Evolutionary conservation across 53 echinoderm and acorn worm genomes (phyloP).

Genomic region (Arbacia lixula): DNA sequence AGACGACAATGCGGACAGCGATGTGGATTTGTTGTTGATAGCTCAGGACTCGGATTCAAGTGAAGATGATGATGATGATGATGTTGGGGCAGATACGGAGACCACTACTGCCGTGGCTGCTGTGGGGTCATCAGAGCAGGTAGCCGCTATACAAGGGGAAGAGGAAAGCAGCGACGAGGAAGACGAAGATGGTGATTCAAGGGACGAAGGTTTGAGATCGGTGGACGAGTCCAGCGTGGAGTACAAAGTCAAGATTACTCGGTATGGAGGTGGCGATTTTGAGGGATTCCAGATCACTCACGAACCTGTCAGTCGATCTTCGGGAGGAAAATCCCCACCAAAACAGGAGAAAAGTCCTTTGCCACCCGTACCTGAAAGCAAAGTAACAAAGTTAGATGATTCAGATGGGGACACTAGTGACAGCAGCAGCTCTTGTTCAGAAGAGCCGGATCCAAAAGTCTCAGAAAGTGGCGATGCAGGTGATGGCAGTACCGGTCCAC

Average conservation of each 20-base stretch:
- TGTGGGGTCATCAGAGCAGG: too few species aligned
- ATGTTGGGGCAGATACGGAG: neutral
- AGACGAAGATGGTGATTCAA: neutral
- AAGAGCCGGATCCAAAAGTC: neutral
- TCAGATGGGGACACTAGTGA: neutral
- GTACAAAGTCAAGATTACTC: slow-evolving; percentile 34
- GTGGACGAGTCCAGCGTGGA: slow-evolving; percentile 16
- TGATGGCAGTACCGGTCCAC: too few species aligned
- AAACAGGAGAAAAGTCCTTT: too few species aligned
- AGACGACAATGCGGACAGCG: too few species aligned
- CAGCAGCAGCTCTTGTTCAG: neutral
- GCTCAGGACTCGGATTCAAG: slow-evolving; percentile 32
- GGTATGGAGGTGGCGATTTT: slow-evolving; percentile 24
- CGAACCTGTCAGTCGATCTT: slow-evolving; percentile 12
- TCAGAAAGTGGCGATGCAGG: neutral
- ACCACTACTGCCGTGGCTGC: too few species aligned
- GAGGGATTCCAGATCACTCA: slow-evolving; percentile 36
- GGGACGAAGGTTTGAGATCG: neutral
- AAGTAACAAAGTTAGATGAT: neutral
- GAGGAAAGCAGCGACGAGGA: neutral
- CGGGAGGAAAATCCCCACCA: neutral
- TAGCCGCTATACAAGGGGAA: too few species aligned
- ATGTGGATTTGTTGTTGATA: slow-evolving; percentile 30
- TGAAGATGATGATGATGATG: slow-evolving; percentile 11
- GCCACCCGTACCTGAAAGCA: neutral